Evolutionary conservation across 2,888 invertebrate genomes (phyloP).

Genomic region (Melieria omissa): DNA sequence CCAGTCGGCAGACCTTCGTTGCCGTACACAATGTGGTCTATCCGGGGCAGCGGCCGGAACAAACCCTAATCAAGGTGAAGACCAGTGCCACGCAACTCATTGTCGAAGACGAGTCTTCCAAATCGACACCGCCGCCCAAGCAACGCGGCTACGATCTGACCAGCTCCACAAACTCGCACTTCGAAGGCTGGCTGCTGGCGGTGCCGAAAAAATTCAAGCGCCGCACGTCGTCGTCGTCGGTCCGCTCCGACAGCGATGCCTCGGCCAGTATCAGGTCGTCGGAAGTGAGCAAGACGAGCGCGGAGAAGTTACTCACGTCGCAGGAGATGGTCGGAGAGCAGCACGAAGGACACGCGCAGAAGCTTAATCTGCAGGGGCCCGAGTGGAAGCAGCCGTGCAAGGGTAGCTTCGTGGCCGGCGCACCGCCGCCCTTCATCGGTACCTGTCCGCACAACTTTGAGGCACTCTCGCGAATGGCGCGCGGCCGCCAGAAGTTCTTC

Average conservation of each 20-base stretch:
- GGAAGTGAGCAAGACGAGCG: neutral
- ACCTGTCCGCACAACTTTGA: constrained; percentile 52
- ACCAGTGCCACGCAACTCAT: too few species aligned
- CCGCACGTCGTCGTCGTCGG: constrained; percentile 40
- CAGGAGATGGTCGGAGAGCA: constrained; percentile 50
- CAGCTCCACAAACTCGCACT: constrained; percentile 53
- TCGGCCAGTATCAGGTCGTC: constrained; percentile 12
- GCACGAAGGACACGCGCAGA: constrained; percentile 47
- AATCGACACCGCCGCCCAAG: constrained; percentile 36
- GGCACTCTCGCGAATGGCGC: constrained; percentile 50
- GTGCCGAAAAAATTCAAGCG: constrained; percentile 46
- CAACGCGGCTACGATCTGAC: constrained; percentile 47
- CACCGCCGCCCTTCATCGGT: constrained; percentile 53
- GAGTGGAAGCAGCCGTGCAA: constrained; percentile 55
- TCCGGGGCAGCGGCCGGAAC: too few species aligned
- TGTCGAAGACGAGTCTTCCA: constrained; percentile 13
- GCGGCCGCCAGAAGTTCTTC: constrained; percentile 55
- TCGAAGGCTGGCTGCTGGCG: constrained; percentile 47
- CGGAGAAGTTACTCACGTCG: constrained; percentile 42
- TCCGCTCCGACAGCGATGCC: constrained; percentile 14
- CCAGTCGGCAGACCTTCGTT: too few species aligned
- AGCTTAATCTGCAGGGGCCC: constrained; percentile 45
- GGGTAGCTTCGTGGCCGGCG: constrained; percentile 55
- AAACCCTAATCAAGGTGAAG: too few species aligned
- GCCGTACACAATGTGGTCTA: too few species aligned